Evolutionary conservation across 2,888 invertebrate species (phyloP).

Genomic region (Athalia rosae): DNA sequence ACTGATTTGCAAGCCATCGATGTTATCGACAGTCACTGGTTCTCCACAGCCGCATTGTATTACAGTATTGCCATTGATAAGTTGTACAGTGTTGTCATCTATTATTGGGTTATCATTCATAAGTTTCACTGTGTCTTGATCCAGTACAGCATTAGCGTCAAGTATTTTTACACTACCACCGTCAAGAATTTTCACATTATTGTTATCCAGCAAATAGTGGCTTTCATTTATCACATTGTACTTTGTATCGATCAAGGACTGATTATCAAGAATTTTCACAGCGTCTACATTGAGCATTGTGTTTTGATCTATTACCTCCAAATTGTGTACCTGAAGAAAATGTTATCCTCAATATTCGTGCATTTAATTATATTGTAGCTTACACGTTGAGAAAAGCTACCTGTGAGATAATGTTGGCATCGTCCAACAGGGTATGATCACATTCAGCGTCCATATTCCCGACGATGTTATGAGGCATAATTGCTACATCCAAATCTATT

Average conservation of each 20-base stretch:
- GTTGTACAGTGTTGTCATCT: slow-evolving; percentile 54
- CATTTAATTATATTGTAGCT: neutral
- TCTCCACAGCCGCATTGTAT: slow-evolving; percentile 56
- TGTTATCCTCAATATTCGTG: slow-evolving; percentile 22
- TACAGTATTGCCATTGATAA: slow-evolving; percentile 58
- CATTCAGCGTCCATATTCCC: slow-evolving; percentile 65
- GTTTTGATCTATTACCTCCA: slow-evolving; percentile 65
- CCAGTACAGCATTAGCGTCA: slow-evolving; percentile 62
- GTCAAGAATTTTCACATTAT: slow-evolving; percentile 62
- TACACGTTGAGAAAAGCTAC: slow-evolving; percentile 50
- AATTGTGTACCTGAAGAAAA: slow-evolving; percentile 61
- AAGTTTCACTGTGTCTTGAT: slow-evolving; percentile 63
- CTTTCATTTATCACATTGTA: slow-evolving; percentile 61
- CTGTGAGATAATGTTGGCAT: slow-evolving; percentile 65
- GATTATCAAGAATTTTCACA: slow-evolving; percentile 64
- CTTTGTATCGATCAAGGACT: slow-evolving; percentile 60
- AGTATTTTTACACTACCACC: slow-evolving; percentile 63
- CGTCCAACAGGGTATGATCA: slow-evolving; percentile 62
- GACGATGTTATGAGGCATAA: slow-evolving; percentile 62
- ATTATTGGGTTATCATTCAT: slow-evolving; percentile 58
- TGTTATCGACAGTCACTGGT: slow-evolving; percentile 23
- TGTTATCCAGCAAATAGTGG: slow-evolving; percentile 63
- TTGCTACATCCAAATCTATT: slow-evolving; percentile 66
- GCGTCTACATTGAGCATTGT: slow-evolving; percentile 59
- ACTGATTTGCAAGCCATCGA: slow-evolving; percentile 47